Conservation (phyloP, 2,888 invertebrate species). For the Ligdia adustata region DNA sequence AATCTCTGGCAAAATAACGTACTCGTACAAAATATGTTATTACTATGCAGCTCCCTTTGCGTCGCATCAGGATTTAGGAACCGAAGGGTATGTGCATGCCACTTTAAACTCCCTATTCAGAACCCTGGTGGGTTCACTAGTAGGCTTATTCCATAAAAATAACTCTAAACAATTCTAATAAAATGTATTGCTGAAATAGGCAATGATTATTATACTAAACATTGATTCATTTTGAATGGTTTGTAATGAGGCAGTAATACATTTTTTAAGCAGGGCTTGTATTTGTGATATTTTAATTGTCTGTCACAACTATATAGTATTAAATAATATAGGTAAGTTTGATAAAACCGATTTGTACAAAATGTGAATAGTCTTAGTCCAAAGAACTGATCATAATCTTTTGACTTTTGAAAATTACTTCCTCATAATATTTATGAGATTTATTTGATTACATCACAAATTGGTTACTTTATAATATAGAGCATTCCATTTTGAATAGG, state of each 20-base stretch:
- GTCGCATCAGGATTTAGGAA: too few relatives aligned
- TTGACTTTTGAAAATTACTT: slow-evolving; percentile 23
- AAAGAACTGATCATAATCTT: slow-evolving; percentile 47
- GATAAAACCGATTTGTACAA: slow-evolving; percentile 41
- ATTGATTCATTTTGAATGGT: too few relatives aligned
- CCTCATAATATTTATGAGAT: background rate
- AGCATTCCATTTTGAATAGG: slow-evolving; percentile 14
- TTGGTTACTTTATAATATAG: background rate
- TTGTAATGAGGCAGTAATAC: background rate
- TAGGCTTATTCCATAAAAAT: too few relatives aligned
- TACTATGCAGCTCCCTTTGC: too few relatives aligned
- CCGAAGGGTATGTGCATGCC: too few relatives aligned
- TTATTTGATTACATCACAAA: background rate
- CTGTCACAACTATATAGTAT: slow-evolving; percentile 56
- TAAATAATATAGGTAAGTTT: slow-evolving; percentile 23
- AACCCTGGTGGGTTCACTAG: too few relatives aligned
- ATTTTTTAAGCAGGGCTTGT: slow-evolving; percentile 53
- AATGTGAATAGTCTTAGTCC: slow-evolving; percentile 41
- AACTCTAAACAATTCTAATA: too few relatives aligned
- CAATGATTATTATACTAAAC: too few relatives aligned
- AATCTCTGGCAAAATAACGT: too few relatives aligned
- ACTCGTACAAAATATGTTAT: too few relatives aligned
- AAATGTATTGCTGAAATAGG: too few relatives aligned
- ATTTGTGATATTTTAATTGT: slow-evolving; percentile 58
- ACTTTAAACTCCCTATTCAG: too few relatives aligned